phyloP scores from a whole-genome alignment of 2,113 vertebrate species.

The Limnothrissa miodon region DNA sequence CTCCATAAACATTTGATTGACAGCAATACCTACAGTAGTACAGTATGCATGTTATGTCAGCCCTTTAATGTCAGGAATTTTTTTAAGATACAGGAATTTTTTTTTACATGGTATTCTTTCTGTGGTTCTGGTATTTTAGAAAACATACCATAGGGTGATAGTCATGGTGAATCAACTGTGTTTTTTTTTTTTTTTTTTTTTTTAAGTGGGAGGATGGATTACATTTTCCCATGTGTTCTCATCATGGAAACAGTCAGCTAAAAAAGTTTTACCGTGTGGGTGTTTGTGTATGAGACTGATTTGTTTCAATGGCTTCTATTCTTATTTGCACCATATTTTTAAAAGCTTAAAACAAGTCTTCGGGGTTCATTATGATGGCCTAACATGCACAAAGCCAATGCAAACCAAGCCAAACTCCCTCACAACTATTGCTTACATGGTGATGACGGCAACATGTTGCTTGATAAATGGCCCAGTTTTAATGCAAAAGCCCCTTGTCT shows the following conservation, averaged over 20 bases:
- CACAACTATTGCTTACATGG: too few species aligned
- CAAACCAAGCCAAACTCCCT: too few species aligned
- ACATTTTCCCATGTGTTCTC: background rate
- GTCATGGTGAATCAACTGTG: background rate
- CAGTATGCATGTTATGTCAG: background rate
- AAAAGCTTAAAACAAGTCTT: too few species aligned
- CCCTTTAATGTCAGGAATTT: background rate
- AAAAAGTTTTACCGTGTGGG: background rate
- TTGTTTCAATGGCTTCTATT: background rate
- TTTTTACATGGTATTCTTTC: background rate
- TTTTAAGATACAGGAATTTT: background rate
- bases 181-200: background rate
- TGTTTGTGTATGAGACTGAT: background rate
- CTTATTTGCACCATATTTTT: too few species aligned
- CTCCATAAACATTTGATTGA: background rate
- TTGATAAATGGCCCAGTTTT: background rate
- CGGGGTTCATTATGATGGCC: background rate
- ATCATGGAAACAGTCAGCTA: background rate
- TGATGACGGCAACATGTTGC: too few species aligned
- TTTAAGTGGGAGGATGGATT: background rate
- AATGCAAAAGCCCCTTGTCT: background rate
- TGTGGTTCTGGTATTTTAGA: background rate
- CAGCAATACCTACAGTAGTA: background rate
- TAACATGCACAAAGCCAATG: too few species aligned
- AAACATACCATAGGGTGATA: background rate